Evolutionary conservation across 2,888 invertebrate genomes (phyloP).

Genomic region (Watsonalla binaria): DNA sequence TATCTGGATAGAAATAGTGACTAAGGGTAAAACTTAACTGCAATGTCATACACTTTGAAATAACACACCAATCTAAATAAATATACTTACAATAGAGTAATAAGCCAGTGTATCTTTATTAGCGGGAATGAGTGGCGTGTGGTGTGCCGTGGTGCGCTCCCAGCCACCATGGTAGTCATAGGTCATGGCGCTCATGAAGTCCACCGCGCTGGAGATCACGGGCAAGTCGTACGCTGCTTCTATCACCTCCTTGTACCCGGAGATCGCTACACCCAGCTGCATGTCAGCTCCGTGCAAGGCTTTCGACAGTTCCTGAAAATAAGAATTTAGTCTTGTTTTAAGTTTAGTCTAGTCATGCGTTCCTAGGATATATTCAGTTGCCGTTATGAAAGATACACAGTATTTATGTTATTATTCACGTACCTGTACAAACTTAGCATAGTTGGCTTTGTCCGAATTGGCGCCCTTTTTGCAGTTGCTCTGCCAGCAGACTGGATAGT

Average conservation of each 20-base stretch:
- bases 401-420: conserved; percentile 11
- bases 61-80: background rate
- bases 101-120: conserved; percentile 84
- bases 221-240: conserved; percentile 90
- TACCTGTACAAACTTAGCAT: conserved; percentile 86
- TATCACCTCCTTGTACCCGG: conserved; percentile 94
- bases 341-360: no score
- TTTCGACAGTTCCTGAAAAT: conserved; percentile 78
- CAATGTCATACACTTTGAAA: no score
- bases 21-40: no score
- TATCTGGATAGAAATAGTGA: background rate
- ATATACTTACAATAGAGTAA: conserved; percentile 85
- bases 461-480: conserved; percentile 92
- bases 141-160: conserved; percentile 89
- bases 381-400: no score
- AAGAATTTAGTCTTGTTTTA: conserved; percentile 5
- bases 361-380: no score
- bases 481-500: conserved; percentile 96
- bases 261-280: conserved; percentile 88
- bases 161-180: conserved; percentile 95
- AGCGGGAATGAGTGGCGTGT: conserved; percentile 85
- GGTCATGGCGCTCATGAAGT: conserved; percentile 91
- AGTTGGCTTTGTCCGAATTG: conserved; percentile 86
- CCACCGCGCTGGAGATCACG: conserved; percentile 82
- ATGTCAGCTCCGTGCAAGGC: conserved; percentile 84